These are phyloP conservation scores for Oenanthe melanoleuca DNA, from an alignment of 2,113 vertebrate species.

Conservation along the genomic window DNA sequence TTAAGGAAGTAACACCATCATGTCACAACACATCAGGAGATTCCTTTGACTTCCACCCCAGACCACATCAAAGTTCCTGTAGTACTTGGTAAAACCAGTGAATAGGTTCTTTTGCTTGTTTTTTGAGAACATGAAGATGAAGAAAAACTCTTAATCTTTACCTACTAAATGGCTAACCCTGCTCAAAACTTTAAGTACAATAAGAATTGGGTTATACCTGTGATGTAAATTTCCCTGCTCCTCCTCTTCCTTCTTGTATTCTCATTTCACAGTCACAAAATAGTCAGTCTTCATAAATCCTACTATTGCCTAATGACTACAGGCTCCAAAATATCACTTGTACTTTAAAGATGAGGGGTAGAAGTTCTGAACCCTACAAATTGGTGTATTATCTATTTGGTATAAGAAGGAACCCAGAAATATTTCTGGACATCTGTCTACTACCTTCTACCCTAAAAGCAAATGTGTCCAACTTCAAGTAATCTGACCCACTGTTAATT, in stretches of 20 bases:
- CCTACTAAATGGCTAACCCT: not conserved
- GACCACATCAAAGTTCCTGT: not conserved
- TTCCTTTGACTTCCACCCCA: not conserved
- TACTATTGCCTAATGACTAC: not conserved
- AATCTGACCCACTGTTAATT: slow-evolving; percentile 29
- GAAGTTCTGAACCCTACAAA: slow-evolving; percentile 32
- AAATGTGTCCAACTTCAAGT: slow-evolving; percentile 30
- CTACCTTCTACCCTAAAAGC: not conserved
- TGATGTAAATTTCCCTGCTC: not conserved
- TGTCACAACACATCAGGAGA: not conserved
- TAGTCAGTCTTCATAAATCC: slow-evolving; percentile 36
- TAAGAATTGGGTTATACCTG: not conserved
- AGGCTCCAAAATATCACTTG: slow-evolving; percentile 22
- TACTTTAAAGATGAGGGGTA: slow-evolving; percentile 21
- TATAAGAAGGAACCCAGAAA: slow-evolving; percentile 39
- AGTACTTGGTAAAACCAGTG: not conserved
- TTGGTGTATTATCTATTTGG: not conserved
- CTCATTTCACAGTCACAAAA: slow-evolving; percentile 39
- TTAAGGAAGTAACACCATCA: not conserved
- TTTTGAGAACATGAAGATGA: not conserved
- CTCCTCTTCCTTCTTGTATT: slow-evolving; percentile 2
- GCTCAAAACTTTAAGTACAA: not conserved
- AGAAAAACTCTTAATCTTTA: not conserved
- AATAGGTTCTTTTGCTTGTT: not conserved
- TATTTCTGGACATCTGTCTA: not conserved